Evolutionary conservation across 37 sponge, comb jelly and placozoan species (phyloP).

Genomic region (Eunapius fragilis): DNA sequence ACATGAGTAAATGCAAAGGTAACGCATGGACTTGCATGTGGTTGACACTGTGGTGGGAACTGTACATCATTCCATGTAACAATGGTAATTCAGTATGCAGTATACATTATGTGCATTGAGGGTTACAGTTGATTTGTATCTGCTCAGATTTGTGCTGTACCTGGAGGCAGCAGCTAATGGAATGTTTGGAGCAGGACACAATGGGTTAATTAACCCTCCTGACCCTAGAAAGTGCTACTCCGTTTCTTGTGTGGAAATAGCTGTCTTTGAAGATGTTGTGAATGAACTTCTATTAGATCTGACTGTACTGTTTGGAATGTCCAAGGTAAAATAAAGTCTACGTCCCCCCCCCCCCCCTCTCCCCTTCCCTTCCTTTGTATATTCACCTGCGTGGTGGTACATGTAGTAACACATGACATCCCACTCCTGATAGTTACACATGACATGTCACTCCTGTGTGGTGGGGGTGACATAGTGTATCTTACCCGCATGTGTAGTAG

Average conservation of each 20-base stretch:
- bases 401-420: background rate
- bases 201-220: constrained; percentile 78
- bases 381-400: background rate
- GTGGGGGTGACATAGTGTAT: no score
- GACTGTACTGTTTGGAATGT: constrained; percentile 47
- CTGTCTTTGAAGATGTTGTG: constrained; percentile 50
- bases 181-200: constrained; percentile 77
- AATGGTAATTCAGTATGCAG: no score
- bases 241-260: constrained; percentile 44
- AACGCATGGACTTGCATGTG: background rate
- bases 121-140: no score
- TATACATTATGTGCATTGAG: no score
- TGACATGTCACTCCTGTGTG: background rate
- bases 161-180: constrained; percentile 61
- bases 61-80: no score
- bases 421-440: background rate
- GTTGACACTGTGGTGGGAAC: no score
- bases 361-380: background rate
- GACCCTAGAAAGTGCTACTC: constrained; percentile 24
- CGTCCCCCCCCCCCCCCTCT: background rate
- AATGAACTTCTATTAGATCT: constrained; percentile 64
- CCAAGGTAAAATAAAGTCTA: constrained; percentile 40
- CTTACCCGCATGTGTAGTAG: no score
- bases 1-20: background rate
- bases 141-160: constrained; percentile 32